Conservation (phyloP, 2,888 invertebrate species). For the Sturmia bella region DNA sequence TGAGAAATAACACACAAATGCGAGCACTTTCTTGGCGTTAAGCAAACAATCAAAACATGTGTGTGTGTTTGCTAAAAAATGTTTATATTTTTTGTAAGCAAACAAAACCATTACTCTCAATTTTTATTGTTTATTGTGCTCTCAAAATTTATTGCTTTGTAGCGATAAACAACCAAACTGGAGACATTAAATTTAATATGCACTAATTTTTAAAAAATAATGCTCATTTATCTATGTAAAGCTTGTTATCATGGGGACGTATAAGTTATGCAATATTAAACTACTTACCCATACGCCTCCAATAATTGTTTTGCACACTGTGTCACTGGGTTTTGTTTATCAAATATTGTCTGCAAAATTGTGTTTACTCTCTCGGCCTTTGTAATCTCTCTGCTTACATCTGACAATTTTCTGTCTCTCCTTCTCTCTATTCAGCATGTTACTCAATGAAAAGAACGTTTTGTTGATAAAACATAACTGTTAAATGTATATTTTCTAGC, state of each 20-base stretch:
- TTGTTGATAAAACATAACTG: background rate
- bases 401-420: background rate
- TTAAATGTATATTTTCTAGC: conserved; percentile 37
- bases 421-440: conserved; percentile 37
- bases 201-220: background rate
- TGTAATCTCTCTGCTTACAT: background rate
- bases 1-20: background rate
- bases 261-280: conserved; percentile 53
- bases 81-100: no score
- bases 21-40: background rate
- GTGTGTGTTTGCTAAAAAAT: no score
- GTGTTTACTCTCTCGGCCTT: conserved; percentile 13
- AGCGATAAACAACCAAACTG: background rate
- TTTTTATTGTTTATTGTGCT: no score
- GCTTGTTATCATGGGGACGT: conserved; percentile 42
- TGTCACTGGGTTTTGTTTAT: conserved; percentile 53
- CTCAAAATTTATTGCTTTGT: background rate
- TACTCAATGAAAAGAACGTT: conserved; percentile 46
- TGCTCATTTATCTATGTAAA: conserved; percentile 11
- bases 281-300: conserved; percentile 46
- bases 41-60: conserved; percentile 7
- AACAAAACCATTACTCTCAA: no score
- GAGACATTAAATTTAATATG: background rate
- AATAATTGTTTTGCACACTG: conserved; percentile 22
- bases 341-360: conserved; percentile 14